Conservation (phyloP, 30 jellyfish, hydroid and myxozoan species). For the Catostylus mosaicus region DNA sequence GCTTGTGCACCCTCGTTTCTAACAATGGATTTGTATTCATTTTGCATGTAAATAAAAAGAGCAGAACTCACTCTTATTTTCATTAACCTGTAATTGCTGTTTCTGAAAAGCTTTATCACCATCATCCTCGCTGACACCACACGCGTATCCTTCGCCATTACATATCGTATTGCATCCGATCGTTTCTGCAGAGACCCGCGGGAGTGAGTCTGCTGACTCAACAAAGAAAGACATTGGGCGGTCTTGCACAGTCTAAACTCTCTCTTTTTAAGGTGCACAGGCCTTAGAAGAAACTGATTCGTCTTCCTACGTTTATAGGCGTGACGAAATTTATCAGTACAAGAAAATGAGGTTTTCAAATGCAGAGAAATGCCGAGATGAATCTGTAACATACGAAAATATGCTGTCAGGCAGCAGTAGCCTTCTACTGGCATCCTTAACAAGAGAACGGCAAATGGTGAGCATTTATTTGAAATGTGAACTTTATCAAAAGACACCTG, state of each 20-base stretch:
- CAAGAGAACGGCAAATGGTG: slow-evolving; percentile 21
- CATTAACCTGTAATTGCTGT: no score
- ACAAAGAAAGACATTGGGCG: no score
- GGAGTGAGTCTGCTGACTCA: background rate
- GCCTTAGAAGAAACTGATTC: background rate
- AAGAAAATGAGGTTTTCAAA: slow-evolving; percentile 42
- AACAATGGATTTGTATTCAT: no score
- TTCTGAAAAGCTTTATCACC: no score
- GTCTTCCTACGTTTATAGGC: slow-evolving; percentile 8
- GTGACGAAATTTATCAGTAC: slow-evolving; percentile 36
- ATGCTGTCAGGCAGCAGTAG: slow-evolving; percentile 19
- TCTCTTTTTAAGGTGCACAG: background rate
- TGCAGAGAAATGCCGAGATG: slow-evolving; percentile 2
- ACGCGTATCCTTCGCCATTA: no score
- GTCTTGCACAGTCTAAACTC: background rate
- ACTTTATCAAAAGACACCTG: no score
- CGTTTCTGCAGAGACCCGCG: background rate
- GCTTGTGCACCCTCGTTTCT: no score
- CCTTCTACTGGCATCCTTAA: slow-evolving; percentile 4
- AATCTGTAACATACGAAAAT: background rate
- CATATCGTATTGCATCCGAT: no score
- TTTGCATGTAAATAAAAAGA: no score
- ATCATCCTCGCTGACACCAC: no score
- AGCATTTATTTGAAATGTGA: no score
- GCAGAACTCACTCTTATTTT: no score